Percentiles rank a stretch among this genome's conserved stretches.
phyloP scores from a whole-genome alignment of 2,113 vertebrate species.

The Psilopsiagon aurifrons region DNA sequence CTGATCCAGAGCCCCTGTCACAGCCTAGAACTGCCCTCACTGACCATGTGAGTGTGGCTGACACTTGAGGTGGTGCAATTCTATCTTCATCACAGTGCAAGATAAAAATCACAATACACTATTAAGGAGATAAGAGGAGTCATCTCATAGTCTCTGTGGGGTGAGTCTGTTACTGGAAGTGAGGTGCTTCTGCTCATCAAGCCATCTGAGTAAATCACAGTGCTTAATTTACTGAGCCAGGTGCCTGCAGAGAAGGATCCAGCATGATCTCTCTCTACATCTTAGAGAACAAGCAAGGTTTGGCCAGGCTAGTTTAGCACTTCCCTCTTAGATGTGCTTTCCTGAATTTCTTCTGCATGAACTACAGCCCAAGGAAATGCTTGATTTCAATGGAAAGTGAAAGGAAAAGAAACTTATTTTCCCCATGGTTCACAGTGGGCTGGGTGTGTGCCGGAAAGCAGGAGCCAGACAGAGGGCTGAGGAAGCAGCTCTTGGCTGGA shows the following conservation, averaged over 20 bases:
- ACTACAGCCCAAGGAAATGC: not conserved
- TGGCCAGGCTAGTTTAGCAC: not conserved
- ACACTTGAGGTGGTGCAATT: fast-evolving
- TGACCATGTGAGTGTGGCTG: fast-evolving
- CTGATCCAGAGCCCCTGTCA: not conserved
- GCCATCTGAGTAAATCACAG: fast-evolving
- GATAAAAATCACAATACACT: fast-evolving
- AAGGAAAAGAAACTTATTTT: not conserved
- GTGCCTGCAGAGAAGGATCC: not conserved
- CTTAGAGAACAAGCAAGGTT: fast-evolving
- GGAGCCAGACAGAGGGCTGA: not conserved
- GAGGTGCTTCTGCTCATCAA: not conserved
- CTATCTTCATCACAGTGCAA: fast-evolving
- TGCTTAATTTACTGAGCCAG: too few relatives aligned
- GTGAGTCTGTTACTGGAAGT: not conserved
- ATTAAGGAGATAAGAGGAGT: not conserved
- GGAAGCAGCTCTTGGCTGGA: not conserved
- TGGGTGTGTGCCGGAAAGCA: not conserved
- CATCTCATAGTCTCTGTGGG: not conserved
- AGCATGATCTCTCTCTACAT: fast-evolving
- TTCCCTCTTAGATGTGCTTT: not conserved
- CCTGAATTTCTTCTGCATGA: not conserved
- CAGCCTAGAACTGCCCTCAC: not conserved
- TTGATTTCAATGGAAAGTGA: not conserved
- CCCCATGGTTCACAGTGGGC: not conserved